Conservation (phyloP, 2,797 vertebrate species). For the Chrosomus eos region DNA sequence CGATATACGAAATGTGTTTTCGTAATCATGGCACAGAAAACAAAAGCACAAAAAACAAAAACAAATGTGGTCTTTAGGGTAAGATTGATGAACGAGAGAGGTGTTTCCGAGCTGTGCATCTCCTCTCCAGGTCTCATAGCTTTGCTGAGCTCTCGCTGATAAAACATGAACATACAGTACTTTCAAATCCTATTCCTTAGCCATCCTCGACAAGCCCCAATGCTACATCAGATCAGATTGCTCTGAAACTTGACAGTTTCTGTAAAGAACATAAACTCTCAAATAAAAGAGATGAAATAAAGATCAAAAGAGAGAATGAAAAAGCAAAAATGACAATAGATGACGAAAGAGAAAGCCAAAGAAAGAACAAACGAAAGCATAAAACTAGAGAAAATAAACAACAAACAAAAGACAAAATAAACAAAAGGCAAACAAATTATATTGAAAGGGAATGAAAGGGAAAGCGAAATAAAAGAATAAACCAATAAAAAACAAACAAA, state of each 20-base stretch:
- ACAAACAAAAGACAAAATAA: background rate
- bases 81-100: constrained; percentile 26
- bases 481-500: background rate
- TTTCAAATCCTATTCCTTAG: constrained; percentile 51
- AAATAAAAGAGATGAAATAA: background rate
- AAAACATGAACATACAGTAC: background rate
- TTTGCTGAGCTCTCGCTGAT: background rate
- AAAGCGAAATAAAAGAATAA: background rate
- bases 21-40: constrained; percentile 1
- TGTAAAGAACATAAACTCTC: background rate
- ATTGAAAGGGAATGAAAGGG: background rate
- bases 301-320: background rate
- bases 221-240: constrained; percentile 22
- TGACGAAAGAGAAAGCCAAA: background rate
- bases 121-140: background rate
- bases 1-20: constrained; percentile 40
- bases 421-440: background rate
- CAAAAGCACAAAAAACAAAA: constrained; percentile 31
- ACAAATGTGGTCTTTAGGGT: constrained; percentile 35
- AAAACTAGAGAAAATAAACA: background rate
- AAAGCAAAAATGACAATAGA: background rate
- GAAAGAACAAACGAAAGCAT: background rate
- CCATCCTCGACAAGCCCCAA: constrained; percentile 40
- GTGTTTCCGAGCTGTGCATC: background rate
- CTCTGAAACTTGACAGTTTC: constrained; percentile 37